These are phyloP conservation scores for Macrotis lagotis DNA, from an alignment of 2,113 vertebrate species.

Conservation along the genomic window DNA sequence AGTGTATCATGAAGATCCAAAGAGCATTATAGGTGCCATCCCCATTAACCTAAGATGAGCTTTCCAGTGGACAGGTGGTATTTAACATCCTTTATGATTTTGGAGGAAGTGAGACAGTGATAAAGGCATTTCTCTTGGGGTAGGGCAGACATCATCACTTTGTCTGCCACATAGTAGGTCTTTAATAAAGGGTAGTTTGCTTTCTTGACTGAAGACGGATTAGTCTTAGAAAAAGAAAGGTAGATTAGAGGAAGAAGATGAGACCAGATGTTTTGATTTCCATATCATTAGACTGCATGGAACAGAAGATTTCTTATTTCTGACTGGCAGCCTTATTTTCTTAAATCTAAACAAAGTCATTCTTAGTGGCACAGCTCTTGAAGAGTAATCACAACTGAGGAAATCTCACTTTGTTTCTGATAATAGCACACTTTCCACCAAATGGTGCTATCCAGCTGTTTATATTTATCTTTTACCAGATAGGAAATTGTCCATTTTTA, in stretches of 20 bases:
- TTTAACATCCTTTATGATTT: not conserved
- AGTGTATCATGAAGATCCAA: not conserved
- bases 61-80: not conserved
- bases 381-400: not conserved
- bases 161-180: not conserved
- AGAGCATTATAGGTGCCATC: not conserved
- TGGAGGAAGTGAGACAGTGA: conserved; percentile 10
- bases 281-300: not conserved
- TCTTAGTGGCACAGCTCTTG: not conserved
- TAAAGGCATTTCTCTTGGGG: not conserved
- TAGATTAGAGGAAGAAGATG: not conserved
- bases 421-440: conserved; percentile 12
- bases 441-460: not conserved
- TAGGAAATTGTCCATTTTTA: not conserved
- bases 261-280: not conserved
- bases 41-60: not conserved
- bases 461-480: conserved; percentile 29
- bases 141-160: not conserved
- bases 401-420: not conserved
- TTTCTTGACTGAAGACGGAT: not conserved
- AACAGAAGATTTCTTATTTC: not conserved
- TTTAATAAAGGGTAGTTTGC: not conserved
- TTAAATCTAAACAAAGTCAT: not conserved
- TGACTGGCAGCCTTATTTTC: not conserved
- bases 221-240: not conserved